Evolutionary conservation across 2,113 vertebrate genomes (phyloP), one percentile per base, ranked within the genome.

Genomic region (Mesitornis unicolor): DNA sequence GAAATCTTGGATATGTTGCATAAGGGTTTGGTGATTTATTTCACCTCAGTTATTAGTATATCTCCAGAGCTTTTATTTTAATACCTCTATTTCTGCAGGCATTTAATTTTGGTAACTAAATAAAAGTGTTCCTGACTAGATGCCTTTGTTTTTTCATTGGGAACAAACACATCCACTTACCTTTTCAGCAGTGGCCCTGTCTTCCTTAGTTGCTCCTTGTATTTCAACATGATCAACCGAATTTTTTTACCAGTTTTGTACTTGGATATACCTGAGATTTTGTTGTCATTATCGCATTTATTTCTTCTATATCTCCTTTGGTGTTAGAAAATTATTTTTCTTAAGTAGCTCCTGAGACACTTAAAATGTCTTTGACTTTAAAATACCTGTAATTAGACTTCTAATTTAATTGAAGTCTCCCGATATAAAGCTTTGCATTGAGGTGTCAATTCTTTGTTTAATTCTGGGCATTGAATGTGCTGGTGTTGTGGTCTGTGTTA

Each of bases 401-500:
- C 1, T 2, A 64, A 28, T 79, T 77, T 89, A 80, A 45, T 42
- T 73, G 29, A 82, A 53, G 21, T 73, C n/a, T 65, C 3, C 1
- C 38, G 36, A 13, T 79, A 45, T 1, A 87, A 87, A 89, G n/a
- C 45, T 87, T 82, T 0, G 0, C 1, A 0, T 40, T 63, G 11
- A 38, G 8, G 5, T 69, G 31, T 79, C 61, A 60, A 4, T 89
- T 81, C 36, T 70, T 75, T 22, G 18, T 14, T 54, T 60, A 64
- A 56, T 75, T 75, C 48, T 81, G 12, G 9, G 26, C 68, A 48
- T 50, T 84, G 69, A 48, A 79, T 75, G 84, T 87, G 35, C 57
- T 57, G 7, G 14, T 57, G 19, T 35, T 79, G 40, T 82, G 28
- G 21, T 82, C 36, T 82, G 7, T 79, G 74, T 7, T 2, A 59